Conservation (phyloP, 92 coral and sea anemone species). For the Pocillopora grandis region DNA sequence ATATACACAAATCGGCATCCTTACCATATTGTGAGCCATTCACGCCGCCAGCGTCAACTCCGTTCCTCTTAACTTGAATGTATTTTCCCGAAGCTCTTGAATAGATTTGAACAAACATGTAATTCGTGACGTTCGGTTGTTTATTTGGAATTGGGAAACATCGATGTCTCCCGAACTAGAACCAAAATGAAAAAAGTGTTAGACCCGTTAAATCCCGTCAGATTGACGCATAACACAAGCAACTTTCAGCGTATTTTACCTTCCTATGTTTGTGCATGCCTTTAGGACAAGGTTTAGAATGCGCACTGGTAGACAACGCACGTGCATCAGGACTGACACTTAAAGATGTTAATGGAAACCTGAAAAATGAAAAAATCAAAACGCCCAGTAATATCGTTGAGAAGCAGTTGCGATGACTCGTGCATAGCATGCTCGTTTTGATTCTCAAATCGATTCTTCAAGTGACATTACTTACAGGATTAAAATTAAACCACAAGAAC, state of each 20-base stretch:
- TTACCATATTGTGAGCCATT: conserved; percentile 53
- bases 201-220: too few relatives aligned
- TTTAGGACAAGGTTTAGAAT: too few relatives aligned
- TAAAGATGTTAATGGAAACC: conserved; percentile 18
- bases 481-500: conserved; percentile 23
- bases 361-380: conserved; percentile 2
- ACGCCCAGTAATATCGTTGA: neutral
- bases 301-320: too few relatives aligned
- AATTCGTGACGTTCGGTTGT: neutral
- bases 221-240: too few relatives aligned
- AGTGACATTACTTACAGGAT: conserved; percentile 39
- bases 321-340: conserved; percentile 4
- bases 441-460: neutral
- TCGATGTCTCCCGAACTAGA: too few relatives aligned
- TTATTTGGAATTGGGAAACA: too few relatives aligned
- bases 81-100: conserved; percentile 47
- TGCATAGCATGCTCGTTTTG: conserved; percentile 22
- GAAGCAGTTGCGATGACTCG: neutral
- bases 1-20: neutral
- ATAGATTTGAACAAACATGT: conserved; percentile 37
- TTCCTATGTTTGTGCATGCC: too few relatives aligned
- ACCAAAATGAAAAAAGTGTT: too few relatives aligned
- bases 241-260: too few relatives aligned
- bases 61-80: conserved; percentile 38
- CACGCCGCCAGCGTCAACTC: conserved; percentile 44